These are phyloP conservation scores for Theonella swinhoei DNA, from an alignment of 37 sponge, comb jelly and placozoan species.

Conservation along the genomic window DNA sequence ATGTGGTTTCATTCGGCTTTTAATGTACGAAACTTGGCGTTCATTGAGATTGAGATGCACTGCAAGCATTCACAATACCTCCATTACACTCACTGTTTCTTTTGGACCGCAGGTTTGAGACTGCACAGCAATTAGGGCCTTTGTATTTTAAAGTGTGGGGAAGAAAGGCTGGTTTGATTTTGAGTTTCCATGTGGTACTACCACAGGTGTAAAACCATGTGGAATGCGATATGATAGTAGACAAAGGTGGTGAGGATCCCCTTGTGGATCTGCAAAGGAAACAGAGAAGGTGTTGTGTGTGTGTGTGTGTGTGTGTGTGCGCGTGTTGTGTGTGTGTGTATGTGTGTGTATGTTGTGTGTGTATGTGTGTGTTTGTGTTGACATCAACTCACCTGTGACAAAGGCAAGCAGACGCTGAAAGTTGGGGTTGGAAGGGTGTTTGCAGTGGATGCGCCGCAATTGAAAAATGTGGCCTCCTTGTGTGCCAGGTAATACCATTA, in stretches of 20 bases:
- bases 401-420: slow-evolving; percentile 1
- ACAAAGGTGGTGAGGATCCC: slow-evolving; percentile 49
- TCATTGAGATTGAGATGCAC: slow-evolving; percentile 35
- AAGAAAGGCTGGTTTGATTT: slow-evolving; percentile 41
- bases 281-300: neutral
- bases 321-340: too few species aligned
- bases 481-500: too few species aligned
- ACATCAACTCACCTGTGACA: too few species aligned
- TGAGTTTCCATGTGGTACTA: slow-evolving; percentile 48
- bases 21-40: slow-evolving; percentile 1
- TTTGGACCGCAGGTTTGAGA: slow-evolving; percentile 28
- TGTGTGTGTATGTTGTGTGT: too few species aligned
- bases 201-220: slow-evolving; percentile 9
- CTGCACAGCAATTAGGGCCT: slow-evolving; percentile 16
- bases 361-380: too few species aligned
- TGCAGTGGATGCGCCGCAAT: slow-evolving; percentile 1
- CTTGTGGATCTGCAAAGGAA: neutral
- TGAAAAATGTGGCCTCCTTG: neutral
- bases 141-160: slow-evolving; percentile 57
- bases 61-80: slow-evolving; percentile 26
- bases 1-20: neutral
- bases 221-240: slow-evolving; percentile 47
- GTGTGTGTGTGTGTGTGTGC: too few species aligned
- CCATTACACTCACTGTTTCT: slow-evolving; percentile 34
- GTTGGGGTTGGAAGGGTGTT: slow-evolving; percentile 7